Conservation (phyloP, 2,113 vertebrate species). For the Aphyosemion australe region DNA sequence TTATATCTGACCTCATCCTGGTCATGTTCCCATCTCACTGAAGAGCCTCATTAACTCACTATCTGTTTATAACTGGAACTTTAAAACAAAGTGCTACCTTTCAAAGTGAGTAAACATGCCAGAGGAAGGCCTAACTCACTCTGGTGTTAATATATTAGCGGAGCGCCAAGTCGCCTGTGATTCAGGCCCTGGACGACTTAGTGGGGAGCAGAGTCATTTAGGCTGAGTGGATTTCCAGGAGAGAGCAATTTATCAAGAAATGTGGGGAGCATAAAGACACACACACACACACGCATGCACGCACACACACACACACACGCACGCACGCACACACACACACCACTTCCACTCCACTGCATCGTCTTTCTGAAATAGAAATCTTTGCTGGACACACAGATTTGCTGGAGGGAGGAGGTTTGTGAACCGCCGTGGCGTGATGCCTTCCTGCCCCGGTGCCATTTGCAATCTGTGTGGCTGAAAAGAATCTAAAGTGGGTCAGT, state of each 20-base stretch:
- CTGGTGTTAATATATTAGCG: constrained; percentile 27
- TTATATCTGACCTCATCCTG: not conserved
- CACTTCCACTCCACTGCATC: constrained; percentile 48
- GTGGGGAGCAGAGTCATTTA: constrained; percentile 57
- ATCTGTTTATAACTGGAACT: constrained; percentile 21
- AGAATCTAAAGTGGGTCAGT: constrained; percentile 62
- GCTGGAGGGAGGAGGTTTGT: constrained; percentile 36
- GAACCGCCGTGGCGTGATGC: constrained; percentile 44
- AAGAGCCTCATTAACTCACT: constrained; percentile 9
- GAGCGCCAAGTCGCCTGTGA: constrained; percentile 21
- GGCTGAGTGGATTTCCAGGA: constrained; percentile 57
- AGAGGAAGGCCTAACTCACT: constrained; percentile 15
- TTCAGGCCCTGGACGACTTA: constrained; percentile 49
- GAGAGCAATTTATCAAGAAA: constrained; percentile 54
- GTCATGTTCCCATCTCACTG: not conserved
- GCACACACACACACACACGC: constrained; percentile 18
- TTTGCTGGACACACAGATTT: constrained; percentile 44
- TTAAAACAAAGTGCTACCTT: constrained; percentile 6
- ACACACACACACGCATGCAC: constrained; percentile 23
- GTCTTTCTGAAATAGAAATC: constrained; percentile 46
- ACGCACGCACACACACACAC: constrained; percentile 19
- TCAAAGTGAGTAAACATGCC: constrained; percentile 42
- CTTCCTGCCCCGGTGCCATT: constrained; percentile 60
- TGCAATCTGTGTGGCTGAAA: constrained; percentile 36
- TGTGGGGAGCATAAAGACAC: constrained; percentile 16